Base-by-base conservation (phyloP, 1,140 invertebrate species). In the Drosophila nebulosa region DNA sequence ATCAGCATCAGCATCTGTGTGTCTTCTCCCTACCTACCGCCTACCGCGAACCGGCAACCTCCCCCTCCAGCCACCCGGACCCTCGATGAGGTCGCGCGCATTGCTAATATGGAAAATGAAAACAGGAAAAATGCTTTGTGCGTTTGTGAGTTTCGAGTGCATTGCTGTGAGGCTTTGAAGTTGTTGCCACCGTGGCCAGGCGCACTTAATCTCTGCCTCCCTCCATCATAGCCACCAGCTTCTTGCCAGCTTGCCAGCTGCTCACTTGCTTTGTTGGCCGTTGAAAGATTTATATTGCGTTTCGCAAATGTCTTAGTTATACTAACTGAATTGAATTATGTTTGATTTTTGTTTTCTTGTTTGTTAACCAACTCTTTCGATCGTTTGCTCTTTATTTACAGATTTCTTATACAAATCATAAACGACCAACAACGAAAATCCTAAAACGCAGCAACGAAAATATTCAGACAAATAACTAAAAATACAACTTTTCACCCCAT, bases 51-150 rank as follows among this genome's bases (percentile, higher is more conserved):
- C 69, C 67, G 18, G 12, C 30, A 62, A 62, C 58, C 22, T 22
- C 35, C 36, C 36, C 52, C 42, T 59, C 55, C 35, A 39, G 32
- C 46, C 36, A 72, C 61, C 69, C 61, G 60, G 42, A 50, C 55
- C 58, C 21, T 27, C 42, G 74, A 24, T 71, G 79, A 84, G 79
- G 79, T 84, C 79, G 79, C 55, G 79, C 55, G 76, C 66, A 60
- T 68, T 64, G 84, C 83, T 89, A 83, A 88, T 89, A 89, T 88
- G 83, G 83, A 83, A 88, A 88, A 88, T 88, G 75, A 88, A 88
- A 88, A 88, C 83, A 88, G 83, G 83, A 88, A 88, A 86, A 88
- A 83, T 86, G 65, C 66, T 69, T 77, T 64, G 55, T 74, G 59
- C 65, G 76, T 74, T n/a, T n/a, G n/a, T 75, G 26, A 55, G 52